Percentiles rank a stretch among this genome's conserved stretches.
Conservation (phyloP, 2,797 vertebrate genomes). For the Apogon hyalosoma region DNA sequence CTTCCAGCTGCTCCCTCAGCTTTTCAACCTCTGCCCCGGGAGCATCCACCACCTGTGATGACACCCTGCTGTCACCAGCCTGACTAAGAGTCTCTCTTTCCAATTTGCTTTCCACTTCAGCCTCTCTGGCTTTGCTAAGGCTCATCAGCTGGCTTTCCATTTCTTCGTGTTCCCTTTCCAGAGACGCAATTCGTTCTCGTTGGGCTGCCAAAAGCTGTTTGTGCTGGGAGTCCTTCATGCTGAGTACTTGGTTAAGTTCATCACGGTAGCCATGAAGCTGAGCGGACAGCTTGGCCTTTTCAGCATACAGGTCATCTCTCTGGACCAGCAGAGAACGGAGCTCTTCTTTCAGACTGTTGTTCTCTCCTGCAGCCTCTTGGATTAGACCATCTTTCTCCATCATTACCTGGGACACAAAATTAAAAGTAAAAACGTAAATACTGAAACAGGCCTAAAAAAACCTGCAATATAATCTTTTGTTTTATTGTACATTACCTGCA, state of each 20-base stretch:
- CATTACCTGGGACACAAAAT: slow-evolving; percentile 76
- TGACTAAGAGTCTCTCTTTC: slow-evolving; percentile 82
- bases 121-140: slow-evolving; percentile 72
- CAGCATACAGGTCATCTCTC: slow-evolving; percentile 93
- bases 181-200: slow-evolving; percentile 82
- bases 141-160: slow-evolving; percentile 78
- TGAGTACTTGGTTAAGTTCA: slow-evolving; percentile 93
- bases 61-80: slow-evolving; percentile 64
- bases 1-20: slow-evolving; percentile 81
- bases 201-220: slow-evolving; percentile 90
- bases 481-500: slow-evolving; percentile 70
- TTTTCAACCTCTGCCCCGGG: slow-evolving; percentile 84
- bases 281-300: slow-evolving; percentile 93
- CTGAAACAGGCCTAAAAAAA: not conserved
- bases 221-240: slow-evolving; percentile 96
- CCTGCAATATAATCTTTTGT: not conserved
- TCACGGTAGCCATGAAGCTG: slow-evolving; percentile 91
- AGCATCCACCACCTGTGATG: slow-evolving; percentile 57
- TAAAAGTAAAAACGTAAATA: not conserved
- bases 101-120: slow-evolving; percentile 57
- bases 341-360: slow-evolving; percentile 93
- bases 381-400: slow-evolving; percentile 94
- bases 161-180: slow-evolving; percentile 84
- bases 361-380: slow-evolving; percentile 94
- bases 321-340: slow-evolving; percentile 87